Base-by-base conservation (phyloP, 1,140 invertebrate genomes). In the Drosophila murphyi region DNA sequence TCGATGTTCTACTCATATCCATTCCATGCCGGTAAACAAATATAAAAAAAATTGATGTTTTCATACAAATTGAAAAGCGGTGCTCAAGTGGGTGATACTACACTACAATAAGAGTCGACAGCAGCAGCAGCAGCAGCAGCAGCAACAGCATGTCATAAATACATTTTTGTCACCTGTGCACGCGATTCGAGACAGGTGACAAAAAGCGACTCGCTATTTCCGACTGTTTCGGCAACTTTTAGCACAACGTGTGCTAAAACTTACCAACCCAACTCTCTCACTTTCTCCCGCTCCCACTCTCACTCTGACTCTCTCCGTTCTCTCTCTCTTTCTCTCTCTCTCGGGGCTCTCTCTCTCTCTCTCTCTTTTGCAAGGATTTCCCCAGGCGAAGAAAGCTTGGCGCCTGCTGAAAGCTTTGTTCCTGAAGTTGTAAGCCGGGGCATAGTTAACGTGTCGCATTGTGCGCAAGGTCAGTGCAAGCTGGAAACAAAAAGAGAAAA, bases 381-480 rank as follows among this genome's bases (percentile, higher is more conserved):
- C 83, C 83, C 83, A 62, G 43, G 39, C 39, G 12, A 3, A 5
- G 35, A 78, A 76, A 89, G 85, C 79, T 87, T 74, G n/a, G 35
- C 28, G 32, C 47, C 35, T 43, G 2, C 8, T 45, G 6, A 78
- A 89, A 88, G 85, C 85, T 88, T 73, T 35, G 59, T 88, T 88
- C 86, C 85, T 69, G 85, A 89, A 88, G 86, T 89, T 88, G 34
- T 48, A 48, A 56, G 64, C 62, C 85, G 67, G 85, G 83, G 52
- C 20, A 64, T 76, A 62, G 50, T 60, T 51, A 88, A 90, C 80
- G 78, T 73, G 48, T 69, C 54, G 67, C 78, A 75, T 59, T 85
- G 70, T 89, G 85, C 85, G 85, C 85, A 89, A 89, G 85, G 85
- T 89, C 85, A 89, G 85, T 89, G 80, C 85, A 88, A 83, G 83